Evolutionary conservation across 1,140 invertebrate genomes (phyloP).

Genomic region (Pissodes strobi): DNA sequence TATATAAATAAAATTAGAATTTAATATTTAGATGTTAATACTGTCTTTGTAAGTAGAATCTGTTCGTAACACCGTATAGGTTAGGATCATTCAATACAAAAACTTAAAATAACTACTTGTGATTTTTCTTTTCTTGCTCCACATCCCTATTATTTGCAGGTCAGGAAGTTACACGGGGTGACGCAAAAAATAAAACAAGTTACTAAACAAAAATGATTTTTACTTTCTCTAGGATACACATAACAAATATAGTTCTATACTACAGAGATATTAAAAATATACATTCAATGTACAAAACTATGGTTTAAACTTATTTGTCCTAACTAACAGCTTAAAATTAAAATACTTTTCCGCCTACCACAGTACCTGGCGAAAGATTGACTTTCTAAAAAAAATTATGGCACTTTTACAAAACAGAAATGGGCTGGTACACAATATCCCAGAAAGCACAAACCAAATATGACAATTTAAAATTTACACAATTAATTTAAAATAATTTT

Average conservation of each 20-base stretch:
- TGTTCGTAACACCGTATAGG: constrained; percentile 57
- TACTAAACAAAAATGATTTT: neutral
- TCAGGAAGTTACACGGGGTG: neutral
- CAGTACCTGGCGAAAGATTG: neutral
- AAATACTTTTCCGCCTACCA: constrained; percentile 7
- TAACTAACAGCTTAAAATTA: neutral
- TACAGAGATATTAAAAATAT: neutral
- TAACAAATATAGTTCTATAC: constrained; percentile 9
- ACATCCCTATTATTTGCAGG: too few relatives aligned
- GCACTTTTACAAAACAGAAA: too few relatives aligned
- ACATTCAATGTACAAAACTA: constrained; percentile 3
- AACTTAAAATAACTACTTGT: constrained; percentile 4
- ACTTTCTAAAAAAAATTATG: neutral
- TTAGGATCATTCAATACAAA: constrained; percentile 57
- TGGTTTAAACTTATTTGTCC: neutral
- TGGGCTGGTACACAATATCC: too few relatives aligned
- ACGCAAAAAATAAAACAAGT: neutral
- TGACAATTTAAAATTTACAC: too few relatives aligned
- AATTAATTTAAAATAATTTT: too few relatives aligned
- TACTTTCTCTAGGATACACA: constrained; percentile 5
- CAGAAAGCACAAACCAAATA: too few relatives aligned
- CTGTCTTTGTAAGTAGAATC: constrained; percentile 58
- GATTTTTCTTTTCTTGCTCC: neutral
- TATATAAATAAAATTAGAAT: constrained; percentile 57
- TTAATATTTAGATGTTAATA: constrained; percentile 57